A percentile compares a stretch with the other conserved stretches of the same genome.
Conservation (phyloP, 2,797 vertebrate species). For the Crenuchus spilurus region DNA sequence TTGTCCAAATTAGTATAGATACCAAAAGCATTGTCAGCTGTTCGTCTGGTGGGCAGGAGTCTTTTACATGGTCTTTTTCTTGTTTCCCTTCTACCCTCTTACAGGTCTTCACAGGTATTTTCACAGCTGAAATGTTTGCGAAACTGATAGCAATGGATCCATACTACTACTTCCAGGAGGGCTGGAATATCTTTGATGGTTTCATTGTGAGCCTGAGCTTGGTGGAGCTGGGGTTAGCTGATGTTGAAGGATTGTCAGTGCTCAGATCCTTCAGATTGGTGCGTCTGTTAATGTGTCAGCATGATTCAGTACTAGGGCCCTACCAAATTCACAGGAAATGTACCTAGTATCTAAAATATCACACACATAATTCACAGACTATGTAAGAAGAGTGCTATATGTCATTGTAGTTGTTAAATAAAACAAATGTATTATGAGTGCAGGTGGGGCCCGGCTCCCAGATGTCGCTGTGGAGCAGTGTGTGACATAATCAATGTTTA, state of each 20-base stretch:
- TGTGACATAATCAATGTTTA: no score
- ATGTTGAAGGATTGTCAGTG: slow-evolving; percentile 96
- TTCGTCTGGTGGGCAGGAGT: slow-evolving; percentile 16
- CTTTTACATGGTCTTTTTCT: slow-evolving; percentile 14
- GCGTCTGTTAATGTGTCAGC: slow-evolving; percentile 57
- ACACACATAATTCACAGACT: no score
- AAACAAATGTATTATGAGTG: no score
- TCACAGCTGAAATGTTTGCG: slow-evolving; percentile 97
- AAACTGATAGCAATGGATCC: slow-evolving; percentile 98
- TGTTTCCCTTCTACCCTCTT: background rate
- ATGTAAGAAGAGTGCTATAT: no score
- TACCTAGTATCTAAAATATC: no score
- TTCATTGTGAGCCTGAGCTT: slow-evolving; percentile 98
- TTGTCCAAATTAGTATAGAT: background rate
- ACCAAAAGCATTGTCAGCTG: no score
- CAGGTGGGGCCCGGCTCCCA: no score
- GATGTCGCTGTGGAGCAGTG: no score
- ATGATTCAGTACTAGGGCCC: background rate
- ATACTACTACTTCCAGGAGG: slow-evolving; percentile 98
- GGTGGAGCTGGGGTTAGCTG: slow-evolving; percentile 89
- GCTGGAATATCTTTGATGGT: slow-evolving; percentile 98
- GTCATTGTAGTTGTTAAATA: no score
- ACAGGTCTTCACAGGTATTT: slow-evolving; percentile 98
- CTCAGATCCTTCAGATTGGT: slow-evolving; percentile 99
- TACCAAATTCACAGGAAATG: no score